Conservation (phyloP, 2,113 vertebrate genomes). For the Entosphenus tridentatus region DNA sequence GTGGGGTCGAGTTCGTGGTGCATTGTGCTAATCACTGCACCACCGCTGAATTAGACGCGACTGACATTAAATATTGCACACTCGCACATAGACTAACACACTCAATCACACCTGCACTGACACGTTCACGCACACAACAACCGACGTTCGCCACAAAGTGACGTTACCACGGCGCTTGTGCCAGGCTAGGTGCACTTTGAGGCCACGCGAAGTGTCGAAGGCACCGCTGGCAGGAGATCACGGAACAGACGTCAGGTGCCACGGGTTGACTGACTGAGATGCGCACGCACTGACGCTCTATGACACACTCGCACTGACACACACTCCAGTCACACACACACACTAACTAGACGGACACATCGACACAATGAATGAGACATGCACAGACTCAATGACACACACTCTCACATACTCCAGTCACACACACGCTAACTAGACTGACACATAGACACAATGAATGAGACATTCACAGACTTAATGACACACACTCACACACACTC, state of each 20-base stretch:
- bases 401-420: background rate
- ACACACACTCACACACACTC: background rate
- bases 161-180: too few relatives aligned
- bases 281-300: too few relatives aligned
- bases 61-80: background rate
- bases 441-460: background rate
- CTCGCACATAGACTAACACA: background rate
- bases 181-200: too few relatives aligned
- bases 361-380: background rate
- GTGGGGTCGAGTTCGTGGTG: too few relatives aligned
- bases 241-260: too few relatives aligned
- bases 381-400: background rate
- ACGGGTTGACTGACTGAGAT: too few relatives aligned
- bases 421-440: background rate
- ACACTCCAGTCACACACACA: background rate
- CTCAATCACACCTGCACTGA: background rate
- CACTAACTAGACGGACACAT: background rate
- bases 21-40: too few relatives aligned
- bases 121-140: background rate
- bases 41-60: too few relatives aligned
- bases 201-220: too few relatives aligned
- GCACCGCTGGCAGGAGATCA: too few relatives aligned
- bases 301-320: background rate
- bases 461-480: background rate
- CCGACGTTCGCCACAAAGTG: too few relatives aligned